Base-by-base conservation (phyloP, 2,797 vertebrate species). In the Phoebastria nigripes region DNA sequence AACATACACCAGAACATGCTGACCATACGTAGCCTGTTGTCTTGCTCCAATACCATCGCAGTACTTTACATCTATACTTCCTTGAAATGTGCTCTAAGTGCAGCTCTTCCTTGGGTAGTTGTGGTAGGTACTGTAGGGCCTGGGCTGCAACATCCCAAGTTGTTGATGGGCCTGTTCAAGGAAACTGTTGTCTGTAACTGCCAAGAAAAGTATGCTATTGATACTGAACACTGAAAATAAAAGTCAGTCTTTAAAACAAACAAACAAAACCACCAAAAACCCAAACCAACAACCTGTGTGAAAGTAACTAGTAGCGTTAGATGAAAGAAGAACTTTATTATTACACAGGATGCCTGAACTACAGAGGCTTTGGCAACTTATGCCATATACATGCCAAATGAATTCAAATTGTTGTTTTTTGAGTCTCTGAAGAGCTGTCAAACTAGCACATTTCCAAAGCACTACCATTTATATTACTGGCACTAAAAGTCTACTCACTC, bases 401-500 rank as follows among this genome's bases (percentile, higher is more conserved):
- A 77, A 80, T 65, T 81, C 12, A 84, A 42, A 51, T 11, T 41
- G 52, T 21, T 82, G 67, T 2, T 12, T 14, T 93, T 37, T 59
- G 54, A 41, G 37, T 54, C 71, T 80, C 71, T 87, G 42, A 78
- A 82, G 62, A 94, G 61, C 41, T 87, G 78, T 71, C 49, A 58
- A 91, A 86, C n/a, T 11, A 78, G 54, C 33, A 76, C 10, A 39
- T 59, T 87, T 82, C 29, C 19, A 89, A 92, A 89, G 41, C 33
- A 74, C 18, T 37, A 82, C 6, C 31, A 35, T 67, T 90, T 87
- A 65, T 74, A 86, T 66, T 55, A 84, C 0, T 41, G 22, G 58
- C 44, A 92, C 21, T 56, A 69, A 46, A 87, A 92, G 46, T 54
- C 88, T 92, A 67, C 42, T 94, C 35, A 56, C 51, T 88, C 42